These are phyloP conservation scores for Cydia splendana DNA, from an alignment of 1,140 invertebrate species.

Conservation along the genomic window DNA sequence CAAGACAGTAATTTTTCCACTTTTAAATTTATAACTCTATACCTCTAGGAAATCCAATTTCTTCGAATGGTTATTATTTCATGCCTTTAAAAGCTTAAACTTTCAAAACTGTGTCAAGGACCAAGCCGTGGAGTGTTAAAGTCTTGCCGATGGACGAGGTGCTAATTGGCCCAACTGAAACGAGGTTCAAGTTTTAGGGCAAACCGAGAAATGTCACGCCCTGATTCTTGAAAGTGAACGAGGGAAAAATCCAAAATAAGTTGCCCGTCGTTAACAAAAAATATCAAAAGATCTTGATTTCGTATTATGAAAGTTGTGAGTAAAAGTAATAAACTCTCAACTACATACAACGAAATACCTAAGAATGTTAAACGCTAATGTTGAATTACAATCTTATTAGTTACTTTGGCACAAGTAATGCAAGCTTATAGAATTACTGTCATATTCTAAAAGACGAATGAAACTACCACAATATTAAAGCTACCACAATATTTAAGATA, in stretches of 20 bases:
- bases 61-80: not conserved
- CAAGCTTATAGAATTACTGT: not conserved
- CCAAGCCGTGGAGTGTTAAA: not conserved
- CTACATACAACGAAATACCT: no score
- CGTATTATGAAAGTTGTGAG: not conserved
- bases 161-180: slow-evolving; percentile 29
- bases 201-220: slow-evolving; percentile 24
- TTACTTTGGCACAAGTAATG: not conserved
- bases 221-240: slow-evolving; percentile 2
- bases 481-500: no score
- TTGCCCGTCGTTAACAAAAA: not conserved
- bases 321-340: no score
- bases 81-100: not conserved
- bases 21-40: no score
- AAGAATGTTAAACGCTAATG: no score
- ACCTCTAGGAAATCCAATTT: not conserved
- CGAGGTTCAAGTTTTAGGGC: slow-evolving; percentile 25
- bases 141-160: slow-evolving; percentile 21
- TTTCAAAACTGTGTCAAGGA: slow-evolving; percentile 22
- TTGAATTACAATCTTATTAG: not conserved
- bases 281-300: not conserved
- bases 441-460: not conserved
- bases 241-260: not conserved
- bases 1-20: no score
- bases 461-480: no score